A percentile compares a stretch with the other conserved stretches of the same genome.
Conservation (phyloP, 1,140 invertebrate genomes). For the Magallana ariakensis region DNA sequence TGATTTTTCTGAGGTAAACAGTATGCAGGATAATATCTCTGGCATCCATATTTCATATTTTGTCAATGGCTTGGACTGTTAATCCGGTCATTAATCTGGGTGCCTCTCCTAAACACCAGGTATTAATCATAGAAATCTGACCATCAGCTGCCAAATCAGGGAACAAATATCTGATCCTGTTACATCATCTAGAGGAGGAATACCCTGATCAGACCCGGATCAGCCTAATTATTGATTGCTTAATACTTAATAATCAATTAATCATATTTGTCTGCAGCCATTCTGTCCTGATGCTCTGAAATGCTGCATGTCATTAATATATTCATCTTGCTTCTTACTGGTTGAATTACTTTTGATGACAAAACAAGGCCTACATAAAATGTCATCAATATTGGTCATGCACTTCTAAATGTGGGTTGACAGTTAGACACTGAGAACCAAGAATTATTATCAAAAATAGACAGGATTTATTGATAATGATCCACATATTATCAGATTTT, state of each 20-base stretch:
- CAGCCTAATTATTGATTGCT: constrained; percentile 24
- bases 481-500: constrained; percentile 7
- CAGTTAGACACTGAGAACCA: no score
- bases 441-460: neutral
- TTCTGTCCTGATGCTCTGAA: neutral
- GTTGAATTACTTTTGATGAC: neutral
- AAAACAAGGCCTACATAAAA: neutral
- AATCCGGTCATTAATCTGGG: constrained; percentile 7
- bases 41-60: constrained; percentile 7
- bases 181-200: constrained; percentile 3
- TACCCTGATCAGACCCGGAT: neutral
- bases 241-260: constrained; percentile 29
- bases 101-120: constrained; percentile 4
- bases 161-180: constrained; percentile 26
- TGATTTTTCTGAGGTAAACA: no score
- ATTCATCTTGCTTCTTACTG: neutral
- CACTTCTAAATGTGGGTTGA: no score
- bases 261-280: constrained; percentile 18
- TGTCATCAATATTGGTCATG: neutral
- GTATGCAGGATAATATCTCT: no score
- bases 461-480: constrained; percentile 7
- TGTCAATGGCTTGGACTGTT: constrained; percentile 11
- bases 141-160: constrained; percentile 25
- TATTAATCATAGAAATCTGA: constrained; percentile 22
- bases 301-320: constrained; percentile 11